Conservation (phyloP, 2,797 vertebrate genomes). For the Rhinichthys osculus region DNA sequence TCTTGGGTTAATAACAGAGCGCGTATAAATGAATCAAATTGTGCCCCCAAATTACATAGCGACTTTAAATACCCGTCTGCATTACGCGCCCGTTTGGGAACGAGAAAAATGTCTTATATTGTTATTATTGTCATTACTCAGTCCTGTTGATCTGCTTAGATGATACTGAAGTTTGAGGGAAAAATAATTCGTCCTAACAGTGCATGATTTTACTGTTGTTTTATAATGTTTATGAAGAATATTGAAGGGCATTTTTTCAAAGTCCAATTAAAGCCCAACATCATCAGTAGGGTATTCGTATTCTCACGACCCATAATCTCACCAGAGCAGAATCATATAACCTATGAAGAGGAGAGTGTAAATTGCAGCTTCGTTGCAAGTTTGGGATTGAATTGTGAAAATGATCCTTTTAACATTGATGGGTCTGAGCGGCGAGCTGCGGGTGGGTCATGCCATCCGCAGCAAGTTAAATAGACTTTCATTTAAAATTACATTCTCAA, state of each 20-base stretch:
- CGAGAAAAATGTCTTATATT: conserved; percentile 80
- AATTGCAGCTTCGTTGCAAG: conserved; percentile 85
- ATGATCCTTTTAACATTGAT: conserved; percentile 84
- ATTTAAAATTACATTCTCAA: conserved; percentile 85
- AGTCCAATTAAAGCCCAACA: conserved; percentile 9
- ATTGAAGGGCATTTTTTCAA: background rate
- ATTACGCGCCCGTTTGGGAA: conserved; percentile 83
- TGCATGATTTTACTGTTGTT: conserved; percentile 39
- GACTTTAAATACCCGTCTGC: conserved; percentile 84
- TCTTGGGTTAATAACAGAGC: conserved; percentile 88
- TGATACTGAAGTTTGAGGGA: conserved; percentile 76
- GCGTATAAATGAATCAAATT: conserved; percentile 88
- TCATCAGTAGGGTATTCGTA: conserved; percentile 64
- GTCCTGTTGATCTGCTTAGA: conserved; percentile 77
- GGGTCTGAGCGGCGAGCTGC: conserved; percentile 80
- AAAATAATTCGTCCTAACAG: conserved; percentile 60
- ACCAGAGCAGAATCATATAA: conserved; percentile 70
- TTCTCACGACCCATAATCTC: conserved; percentile 65
- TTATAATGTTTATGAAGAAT: conserved; percentile 1
- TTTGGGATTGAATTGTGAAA: conserved; percentile 86
- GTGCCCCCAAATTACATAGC: conserved; percentile 86
- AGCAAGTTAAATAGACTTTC: conserved; percentile 85
- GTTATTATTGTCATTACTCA: conserved; percentile 82
- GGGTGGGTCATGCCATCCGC: conserved; percentile 81
- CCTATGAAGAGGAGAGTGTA: conserved; percentile 71